Evolutionary conservation across 2,113 vertebrate genomes (phyloP).

Genomic region (Macquaria australasica): DNA sequence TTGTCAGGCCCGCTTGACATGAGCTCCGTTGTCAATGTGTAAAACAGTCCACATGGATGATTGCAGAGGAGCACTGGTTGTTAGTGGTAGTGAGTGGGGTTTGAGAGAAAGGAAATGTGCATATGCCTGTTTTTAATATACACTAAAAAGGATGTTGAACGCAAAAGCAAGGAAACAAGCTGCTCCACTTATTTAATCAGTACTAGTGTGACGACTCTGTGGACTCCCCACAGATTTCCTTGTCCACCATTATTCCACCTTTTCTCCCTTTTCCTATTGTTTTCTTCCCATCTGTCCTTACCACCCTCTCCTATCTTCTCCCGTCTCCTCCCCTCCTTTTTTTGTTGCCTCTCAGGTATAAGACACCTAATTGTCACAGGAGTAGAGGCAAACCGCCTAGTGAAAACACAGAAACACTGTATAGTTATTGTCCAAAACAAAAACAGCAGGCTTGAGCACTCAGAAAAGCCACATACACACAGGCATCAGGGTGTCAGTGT

Average conservation of each 20-base stretch:
- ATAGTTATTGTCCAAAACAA: constrained; percentile 61
- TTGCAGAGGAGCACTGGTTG: constrained; percentile 67
- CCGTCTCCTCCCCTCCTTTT: constrained; percentile 1
- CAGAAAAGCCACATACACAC: constrained; percentile 38
- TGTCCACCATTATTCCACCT: constrained; percentile 7
- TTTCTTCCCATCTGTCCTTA: constrained; percentile 24
- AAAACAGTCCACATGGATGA: constrained; percentile 72
- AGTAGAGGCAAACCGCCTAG: constrained; percentile 42
- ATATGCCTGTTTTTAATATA: constrained; percentile 34
- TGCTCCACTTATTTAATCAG: constrained; percentile 50
- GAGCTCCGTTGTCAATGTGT: constrained; percentile 67
- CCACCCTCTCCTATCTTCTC: constrained; percentile 11
- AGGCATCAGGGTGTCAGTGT: constrained; percentile 39
- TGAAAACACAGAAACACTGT: constrained; percentile 46
- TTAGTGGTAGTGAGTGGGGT: constrained; percentile 49
- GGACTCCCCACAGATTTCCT: constrained; percentile 33
- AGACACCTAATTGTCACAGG: constrained; percentile 66
- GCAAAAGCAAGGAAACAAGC: constrained; percentile 30
- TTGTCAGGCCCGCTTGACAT: constrained; percentile 69
- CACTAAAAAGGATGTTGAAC: constrained; percentile 23
- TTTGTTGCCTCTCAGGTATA: constrained; percentile 49
- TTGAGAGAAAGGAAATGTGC: constrained; percentile 52
- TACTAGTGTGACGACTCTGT: constrained; percentile 28
- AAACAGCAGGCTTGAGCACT: constrained; percentile 49
- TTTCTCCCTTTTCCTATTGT: constrained; percentile 21